Percentiles rank a stretch among this genome's conserved stretches.
These are phyloP conservation scores for Andrena flavipes DNA, from an alignment of 2,888 invertebrate species.

Conservation along the genomic window DNA sequence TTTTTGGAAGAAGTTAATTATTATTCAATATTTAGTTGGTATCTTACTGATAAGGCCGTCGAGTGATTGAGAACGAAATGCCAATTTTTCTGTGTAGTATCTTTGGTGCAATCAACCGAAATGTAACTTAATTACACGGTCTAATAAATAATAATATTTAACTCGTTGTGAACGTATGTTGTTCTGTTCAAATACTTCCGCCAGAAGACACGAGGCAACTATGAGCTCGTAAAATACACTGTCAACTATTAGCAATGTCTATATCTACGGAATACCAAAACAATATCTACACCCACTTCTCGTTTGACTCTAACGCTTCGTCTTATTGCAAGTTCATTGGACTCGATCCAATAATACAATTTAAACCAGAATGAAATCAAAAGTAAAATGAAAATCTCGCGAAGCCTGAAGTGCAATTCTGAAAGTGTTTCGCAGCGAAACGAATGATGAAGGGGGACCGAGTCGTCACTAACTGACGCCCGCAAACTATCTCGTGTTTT, in stretches of 20 bases:
- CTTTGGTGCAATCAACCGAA: too few species aligned
- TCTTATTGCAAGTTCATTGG: conserved; percentile 7
- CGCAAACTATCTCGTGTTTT: too few species aligned
- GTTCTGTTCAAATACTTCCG: too few species aligned
- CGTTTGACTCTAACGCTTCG: not conserved
- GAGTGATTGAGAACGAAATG: not conserved
- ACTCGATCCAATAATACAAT: not conserved
- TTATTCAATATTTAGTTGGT: not conserved
- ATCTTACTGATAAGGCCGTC: not conserved
- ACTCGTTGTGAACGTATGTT: too few species aligned
- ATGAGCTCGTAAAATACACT: not conserved
- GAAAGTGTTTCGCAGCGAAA: too few species aligned
- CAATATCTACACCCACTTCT: not conserved
- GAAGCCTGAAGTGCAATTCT: not conserved
- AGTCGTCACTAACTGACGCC: too few species aligned
- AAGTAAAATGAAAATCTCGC: not conserved
- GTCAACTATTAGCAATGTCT: not conserved
- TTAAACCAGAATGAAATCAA: not conserved
- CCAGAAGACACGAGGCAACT: not conserved
- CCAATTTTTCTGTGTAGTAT: too few species aligned
- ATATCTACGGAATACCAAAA: not conserved
- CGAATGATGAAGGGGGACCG: too few species aligned
- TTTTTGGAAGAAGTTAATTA: not conserved
- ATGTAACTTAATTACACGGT: too few species aligned
- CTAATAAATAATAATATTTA: too few species aligned